Base-by-base conservation (phyloP, 2,888 invertebrate species). In the Teleiodes luculella region DNA sequence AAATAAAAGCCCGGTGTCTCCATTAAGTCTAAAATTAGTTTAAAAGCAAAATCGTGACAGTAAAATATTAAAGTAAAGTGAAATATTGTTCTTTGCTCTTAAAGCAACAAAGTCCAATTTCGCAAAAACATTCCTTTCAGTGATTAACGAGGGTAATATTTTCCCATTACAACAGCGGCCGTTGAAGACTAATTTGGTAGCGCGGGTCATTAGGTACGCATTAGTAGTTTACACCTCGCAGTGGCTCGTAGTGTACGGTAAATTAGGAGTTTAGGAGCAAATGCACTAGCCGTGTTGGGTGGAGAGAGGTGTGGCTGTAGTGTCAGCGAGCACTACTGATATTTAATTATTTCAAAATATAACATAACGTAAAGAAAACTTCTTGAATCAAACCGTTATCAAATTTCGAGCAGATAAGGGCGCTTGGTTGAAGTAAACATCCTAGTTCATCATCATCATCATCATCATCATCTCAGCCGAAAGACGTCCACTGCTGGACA, bases 261-360 rank as follows among this genome's bases (percentile, higher is more conserved):
- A 14, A 37, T 37, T n/a, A n/a, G n/a, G n/a, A n/a, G 37, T 37
- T n/a, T n/a, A n/a, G 37, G 37, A 16, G 37, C 37, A 37, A 37
- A 37, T 37, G 37, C 37, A 37, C 37, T 37, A 37, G 37, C 37
- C 37, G 37, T 37, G 37, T 37, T 37, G 37, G 37, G 37, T 37
- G 14, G 37, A 14, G 1, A 7, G 4, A 6, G 37, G 14, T 37
- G 37, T 14, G 37, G 37, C 6, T 16, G 3, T 7, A n/a, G 14
- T 14, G 4, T 14, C 1, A 16, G 16, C 3, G 37, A 13, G 6
- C 13, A 30, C 7, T 14, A 7, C 13, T 36, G 24, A 4, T 24
- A 24, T n/a, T n/a, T n/a, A n/a, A n/a, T n/a, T n/a, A n/a, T n/a
- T n/a, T n/a, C n/a, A n/a, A n/a, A n/a, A n/a, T n/a, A n/a, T n/a